Percentiles rank a stretch among this genome's conserved stretches.
phyloP scores from a whole-genome alignment of 1,140 invertebrate genomes.

The Sitophilus oryzae region DNA sequence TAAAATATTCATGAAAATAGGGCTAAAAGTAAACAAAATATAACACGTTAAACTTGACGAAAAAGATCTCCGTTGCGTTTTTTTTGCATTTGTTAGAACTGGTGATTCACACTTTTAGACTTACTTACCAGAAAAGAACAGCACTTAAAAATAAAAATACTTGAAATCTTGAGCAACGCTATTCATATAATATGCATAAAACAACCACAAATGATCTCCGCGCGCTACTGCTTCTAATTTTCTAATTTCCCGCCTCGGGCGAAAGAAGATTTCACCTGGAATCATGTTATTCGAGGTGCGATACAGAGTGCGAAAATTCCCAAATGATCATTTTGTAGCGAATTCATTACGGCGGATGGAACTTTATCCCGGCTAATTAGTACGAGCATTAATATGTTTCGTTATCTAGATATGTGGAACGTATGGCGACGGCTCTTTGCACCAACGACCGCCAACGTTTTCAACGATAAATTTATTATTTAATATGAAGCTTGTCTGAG shows the following conservation, averaged over 20 bases:
- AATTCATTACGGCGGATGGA: slow-evolving; percentile 20
- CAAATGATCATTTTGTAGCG: slow-evolving; percentile 20
- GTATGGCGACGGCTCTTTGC: neutral
- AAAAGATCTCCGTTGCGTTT: too few species aligned
- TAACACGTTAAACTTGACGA: too few species aligned
- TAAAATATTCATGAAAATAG: too few species aligned
- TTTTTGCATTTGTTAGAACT: too few species aligned
- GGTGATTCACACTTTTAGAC: too few species aligned
- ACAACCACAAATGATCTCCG: neutral
- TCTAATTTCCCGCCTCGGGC: neutral
- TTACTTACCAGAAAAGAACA: too few species aligned
- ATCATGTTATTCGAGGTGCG: slow-evolving; percentile 5
- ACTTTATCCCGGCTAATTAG: slow-evolving; percentile 20
- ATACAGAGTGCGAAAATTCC: slow-evolving; percentile 15
- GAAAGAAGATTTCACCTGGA: slow-evolving; percentile 6
- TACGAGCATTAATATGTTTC: slow-evolving; percentile 22
- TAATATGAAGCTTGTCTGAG: too few species aligned
- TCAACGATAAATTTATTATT: too few species aligned
- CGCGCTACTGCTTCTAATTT: slow-evolving; percentile 1
- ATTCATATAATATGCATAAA: neutral
- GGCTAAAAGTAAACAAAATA: too few species aligned
- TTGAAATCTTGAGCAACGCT: too few species aligned
- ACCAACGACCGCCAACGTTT: slow-evolving; percentile 1
- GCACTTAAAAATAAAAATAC: too few species aligned
- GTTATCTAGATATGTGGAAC: slow-evolving; percentile 21